Evolutionary conservation across 2,888 invertebrate genomes (phyloP).

Genomic region (Pandemis corylana): DNA sequence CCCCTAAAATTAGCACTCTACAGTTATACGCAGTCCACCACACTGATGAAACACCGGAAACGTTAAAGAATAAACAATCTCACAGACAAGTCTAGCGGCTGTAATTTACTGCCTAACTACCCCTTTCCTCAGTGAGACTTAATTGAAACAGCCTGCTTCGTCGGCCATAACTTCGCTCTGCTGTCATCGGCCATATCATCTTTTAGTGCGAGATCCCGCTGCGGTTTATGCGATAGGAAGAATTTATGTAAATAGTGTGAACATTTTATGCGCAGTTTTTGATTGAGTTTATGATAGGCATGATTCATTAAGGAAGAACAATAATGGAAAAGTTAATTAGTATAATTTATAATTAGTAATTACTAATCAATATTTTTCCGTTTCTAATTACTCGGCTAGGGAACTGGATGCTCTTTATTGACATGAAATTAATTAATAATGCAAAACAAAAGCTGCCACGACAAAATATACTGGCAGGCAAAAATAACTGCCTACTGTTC

Average conservation of each 20-base stretch:
- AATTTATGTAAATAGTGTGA: neutral
- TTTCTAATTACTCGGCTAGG: no score
- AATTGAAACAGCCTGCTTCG: constrained; percentile 41
- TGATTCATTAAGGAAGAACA: neutral
- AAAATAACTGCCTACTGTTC: no score
- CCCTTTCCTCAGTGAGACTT: constrained; percentile 48
- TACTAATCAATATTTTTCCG: no score
- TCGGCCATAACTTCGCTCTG: constrained; percentile 33
- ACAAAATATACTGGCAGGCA: no score
- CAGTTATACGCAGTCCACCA: constrained; percentile 11
- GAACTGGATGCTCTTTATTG: no score
- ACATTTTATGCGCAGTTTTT: neutral
- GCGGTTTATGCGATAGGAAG: constrained; percentile 1
- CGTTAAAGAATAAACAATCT: constrained; percentile 62
- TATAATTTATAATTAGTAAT: no score
- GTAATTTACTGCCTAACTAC: constrained; percentile 62
- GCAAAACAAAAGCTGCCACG: no score
- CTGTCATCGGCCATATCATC: constrained; percentile 40
- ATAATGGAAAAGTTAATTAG: no score
- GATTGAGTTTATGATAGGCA: neutral
- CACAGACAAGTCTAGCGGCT: constrained; percentile 54
- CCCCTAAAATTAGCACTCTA: constrained; percentile 4
- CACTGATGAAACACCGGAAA: constrained; percentile 46
- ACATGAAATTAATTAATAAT: no score
- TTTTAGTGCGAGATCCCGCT: constrained; percentile 8